Evolutionary conservation across 1,140 invertebrate species (phyloP), one percentile per base, ranked within the genome.

Genomic region (Sinella curviseta): DNA sequence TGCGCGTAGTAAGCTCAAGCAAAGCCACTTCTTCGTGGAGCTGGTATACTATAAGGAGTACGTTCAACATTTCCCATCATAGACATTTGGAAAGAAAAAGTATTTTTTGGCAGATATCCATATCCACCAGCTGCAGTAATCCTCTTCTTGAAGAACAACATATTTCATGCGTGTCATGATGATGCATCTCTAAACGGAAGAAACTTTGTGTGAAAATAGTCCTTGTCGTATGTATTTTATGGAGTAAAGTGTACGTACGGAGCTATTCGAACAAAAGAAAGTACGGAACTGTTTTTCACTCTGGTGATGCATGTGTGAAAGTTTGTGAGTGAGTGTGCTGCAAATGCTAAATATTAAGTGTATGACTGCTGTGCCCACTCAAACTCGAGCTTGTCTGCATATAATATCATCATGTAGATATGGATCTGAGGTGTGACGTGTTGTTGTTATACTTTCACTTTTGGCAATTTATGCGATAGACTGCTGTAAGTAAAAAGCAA

Each of bases 141-240:
- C 31, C 28, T 70, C 28, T 33, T 1, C 31, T 70, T 12, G 26
- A 70, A 70, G 31, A 70, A 70, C 8, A 70, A 70, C 65, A 70
- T 70, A 70, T 31, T 70, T 70, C 65, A 70, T 70, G 26, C 31
- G 65, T 70, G 65, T 70, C 65, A 70, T 70, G 65, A 65, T 65
- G 57, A 65, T 65, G 57, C 57, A 65, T 26, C n/a, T n/a, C n/a
- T 24, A 12, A 60, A 60, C 24, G 65, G 65, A 33, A 65, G 57
- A 65, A n/a, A 26, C 8, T 65, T 65, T 4, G 16, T 17, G 16
- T 65, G 8, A 16, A 12, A 65, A 26, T 17, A n/a, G 4, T 26
- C 14, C 4, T 17, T 26, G 57, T 65, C 14, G 57, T 65, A 8
- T 65, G 14, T 65, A 65, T n/a, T n/a, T n/a, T n/a, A n/a, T n/a